phyloP scores from a whole-genome alignment of 2,888 invertebrate species.

The Lamellibrachia columna region DNA sequence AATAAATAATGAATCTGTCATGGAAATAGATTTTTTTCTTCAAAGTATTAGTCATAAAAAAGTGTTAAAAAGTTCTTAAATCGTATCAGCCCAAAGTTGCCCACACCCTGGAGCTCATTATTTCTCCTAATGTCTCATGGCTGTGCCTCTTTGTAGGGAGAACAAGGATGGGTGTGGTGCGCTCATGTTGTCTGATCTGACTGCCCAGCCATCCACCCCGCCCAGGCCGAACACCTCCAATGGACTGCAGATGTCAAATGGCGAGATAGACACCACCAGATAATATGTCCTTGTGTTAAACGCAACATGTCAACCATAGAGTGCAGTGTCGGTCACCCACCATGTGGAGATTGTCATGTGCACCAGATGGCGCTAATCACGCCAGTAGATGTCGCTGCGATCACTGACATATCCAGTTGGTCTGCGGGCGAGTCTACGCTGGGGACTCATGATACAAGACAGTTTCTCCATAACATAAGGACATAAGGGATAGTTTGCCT shows the following conservation, averaged over 20 bases:
- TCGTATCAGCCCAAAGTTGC: too few relatives aligned
- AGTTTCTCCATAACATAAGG: background rate
- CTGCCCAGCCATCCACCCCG: background rate
- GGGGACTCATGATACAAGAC: background rate
- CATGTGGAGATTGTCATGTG: background rate
- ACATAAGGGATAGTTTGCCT: background rate
- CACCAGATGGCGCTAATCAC: background rate
- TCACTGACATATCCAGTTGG: background rate
- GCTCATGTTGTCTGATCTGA: background rate
- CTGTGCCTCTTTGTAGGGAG: background rate
- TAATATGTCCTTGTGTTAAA: background rate
- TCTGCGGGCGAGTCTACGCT: background rate
- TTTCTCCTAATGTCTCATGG: too few relatives aligned
- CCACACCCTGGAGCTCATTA: too few relatives aligned
- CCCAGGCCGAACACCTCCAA: background rate
- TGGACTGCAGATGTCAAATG: background rate
- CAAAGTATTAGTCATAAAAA: too few relatives aligned
- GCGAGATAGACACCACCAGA: background rate
- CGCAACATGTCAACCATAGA: background rate
- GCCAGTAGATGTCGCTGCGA: background rate
- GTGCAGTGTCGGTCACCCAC: background rate
- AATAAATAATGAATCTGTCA: too few relatives aligned
- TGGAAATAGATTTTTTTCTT: too few relatives aligned
- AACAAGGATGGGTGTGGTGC: background rate
- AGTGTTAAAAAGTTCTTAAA: too few relatives aligned